Evolutionary conservation across 2,113 vertebrate species (phyloP).

Genomic region (Gavialis gangeticus): DNA sequence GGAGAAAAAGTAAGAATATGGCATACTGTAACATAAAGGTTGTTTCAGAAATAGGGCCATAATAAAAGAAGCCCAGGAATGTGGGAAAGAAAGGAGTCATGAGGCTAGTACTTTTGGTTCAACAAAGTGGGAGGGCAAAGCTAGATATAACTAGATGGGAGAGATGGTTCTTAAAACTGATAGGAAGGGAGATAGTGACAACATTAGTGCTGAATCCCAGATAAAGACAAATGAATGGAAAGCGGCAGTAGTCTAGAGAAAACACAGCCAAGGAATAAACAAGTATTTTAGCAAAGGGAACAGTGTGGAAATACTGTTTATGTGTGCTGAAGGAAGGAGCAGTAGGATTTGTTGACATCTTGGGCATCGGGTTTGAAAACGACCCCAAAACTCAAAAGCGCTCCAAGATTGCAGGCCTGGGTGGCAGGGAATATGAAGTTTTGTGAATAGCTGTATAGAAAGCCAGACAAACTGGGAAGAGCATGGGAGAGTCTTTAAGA

Average conservation of each 20-base stretch:
- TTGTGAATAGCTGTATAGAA: accelerated
- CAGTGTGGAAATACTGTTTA: background rate
- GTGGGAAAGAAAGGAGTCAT: background rate
- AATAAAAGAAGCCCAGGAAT: background rate
- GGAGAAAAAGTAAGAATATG: too few relatives aligned
- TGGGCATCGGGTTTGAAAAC: background rate
- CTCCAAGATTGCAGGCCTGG: accelerated
- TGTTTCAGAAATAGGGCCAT: too few relatives aligned
- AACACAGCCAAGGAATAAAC: too few relatives aligned
- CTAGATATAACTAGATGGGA: background rate
- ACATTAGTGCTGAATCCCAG: background rate
- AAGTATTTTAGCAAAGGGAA: background rate
- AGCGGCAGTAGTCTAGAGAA: background rate
- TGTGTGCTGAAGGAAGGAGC: background rate
- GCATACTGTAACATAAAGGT: too few relatives aligned
- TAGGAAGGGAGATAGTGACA: background rate
- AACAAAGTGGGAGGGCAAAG: too few relatives aligned
- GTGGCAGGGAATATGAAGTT: background rate
- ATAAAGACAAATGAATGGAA: background rate
- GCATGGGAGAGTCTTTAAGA: background rate
- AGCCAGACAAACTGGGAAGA: accelerated
- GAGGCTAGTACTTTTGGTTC: too few relatives aligned
- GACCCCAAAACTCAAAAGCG: accelerated
- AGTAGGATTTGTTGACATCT: background rate
- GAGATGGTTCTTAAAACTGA: background rate